Percentiles rank a stretch among this genome's conserved stretches.
Conservation (phyloP, 2,888 invertebrate genomes). For the Tipula vernalis region DNA sequence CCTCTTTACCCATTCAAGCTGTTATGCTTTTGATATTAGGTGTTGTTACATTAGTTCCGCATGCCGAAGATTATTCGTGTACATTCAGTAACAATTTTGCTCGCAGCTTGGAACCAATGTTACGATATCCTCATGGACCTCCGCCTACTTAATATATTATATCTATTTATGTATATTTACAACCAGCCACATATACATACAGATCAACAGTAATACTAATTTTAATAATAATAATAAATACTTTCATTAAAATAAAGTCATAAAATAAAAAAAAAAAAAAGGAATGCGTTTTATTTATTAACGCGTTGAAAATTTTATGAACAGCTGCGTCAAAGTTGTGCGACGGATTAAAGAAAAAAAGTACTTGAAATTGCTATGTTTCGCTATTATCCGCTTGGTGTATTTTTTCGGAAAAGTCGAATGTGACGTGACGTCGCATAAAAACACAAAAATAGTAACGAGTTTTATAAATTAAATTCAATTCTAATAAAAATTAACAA, state of each 20-base stretch:
- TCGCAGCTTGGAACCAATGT: conserved; percentile 73
- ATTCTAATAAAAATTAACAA: too few species aligned
- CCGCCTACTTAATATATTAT: conserved; percentile 60
- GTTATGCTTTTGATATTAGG: conserved; percentile 85
- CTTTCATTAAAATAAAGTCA: background rate
- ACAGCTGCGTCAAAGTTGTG: background rate
- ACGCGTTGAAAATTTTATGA: background rate
- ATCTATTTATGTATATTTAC: background rate
- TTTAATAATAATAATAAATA: background rate
- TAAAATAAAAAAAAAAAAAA: background rate
- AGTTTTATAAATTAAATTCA: too few species aligned
- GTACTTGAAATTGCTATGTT: background rate
- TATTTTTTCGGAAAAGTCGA: too few species aligned
- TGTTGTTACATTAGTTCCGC: conserved; percentile 80
- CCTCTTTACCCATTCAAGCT: conserved; percentile 89
- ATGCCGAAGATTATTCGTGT: conserved; percentile 74
- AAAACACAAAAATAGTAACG: too few species aligned
- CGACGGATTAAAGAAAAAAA: background rate
- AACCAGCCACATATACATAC: background rate
- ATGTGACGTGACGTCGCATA: too few species aligned
- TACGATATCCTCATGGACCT: conserved; percentile 84
- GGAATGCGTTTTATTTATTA: background rate
- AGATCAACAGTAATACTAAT: background rate
- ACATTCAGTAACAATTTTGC: conserved; percentile 74
- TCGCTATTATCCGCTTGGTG: background rate